phyloP scores from a whole-genome alignment of 2,797 vertebrate species.

The Steatocranus sp. region DNA sequence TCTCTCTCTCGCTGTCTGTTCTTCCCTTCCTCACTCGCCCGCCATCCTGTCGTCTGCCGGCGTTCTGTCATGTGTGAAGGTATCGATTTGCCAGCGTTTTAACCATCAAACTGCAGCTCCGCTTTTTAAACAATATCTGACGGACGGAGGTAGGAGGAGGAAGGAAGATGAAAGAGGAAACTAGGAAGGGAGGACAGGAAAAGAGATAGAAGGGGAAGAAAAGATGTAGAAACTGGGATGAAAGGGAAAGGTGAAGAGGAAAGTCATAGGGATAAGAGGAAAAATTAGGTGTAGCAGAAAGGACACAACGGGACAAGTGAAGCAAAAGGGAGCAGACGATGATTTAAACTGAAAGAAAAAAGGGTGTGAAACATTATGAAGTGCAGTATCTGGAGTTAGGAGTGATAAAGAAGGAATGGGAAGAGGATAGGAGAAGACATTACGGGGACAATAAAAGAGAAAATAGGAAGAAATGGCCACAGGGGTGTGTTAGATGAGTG shows the following conservation, averaged over 20 bases:
- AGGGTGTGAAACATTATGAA: background rate
- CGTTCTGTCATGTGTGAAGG: slow-evolving; percentile 79
- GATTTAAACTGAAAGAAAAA: background rate
- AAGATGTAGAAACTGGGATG: background rate
- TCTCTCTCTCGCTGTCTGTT: background rate
- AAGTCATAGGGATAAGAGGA: background rate
- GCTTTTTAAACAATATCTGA: slow-evolving; percentile 81
- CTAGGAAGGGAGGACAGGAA: background rate
- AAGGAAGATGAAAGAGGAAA: slow-evolving; percentile 17
- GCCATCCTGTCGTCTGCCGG: slow-evolving; percentile 42
- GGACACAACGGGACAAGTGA: background rate
- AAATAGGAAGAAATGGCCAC: background rate
- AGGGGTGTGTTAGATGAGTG: background rate
- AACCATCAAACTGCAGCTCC: slow-evolving; percentile 78
- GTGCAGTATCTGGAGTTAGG: slow-evolving; percentile 13
- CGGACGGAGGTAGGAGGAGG: slow-evolving; percentile 31
- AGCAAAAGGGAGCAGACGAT: background rate
- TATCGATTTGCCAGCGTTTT: slow-evolving; percentile 84
- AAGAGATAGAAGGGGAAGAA: slow-evolving; percentile 7
- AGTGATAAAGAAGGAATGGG: background rate
- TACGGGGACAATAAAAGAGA: background rate
- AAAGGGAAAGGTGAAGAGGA: background rate
- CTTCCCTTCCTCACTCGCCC: slow-evolving; percentile 30
- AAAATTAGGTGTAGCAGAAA: background rate
- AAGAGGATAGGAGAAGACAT: background rate